These are phyloP conservation scores for Trissolcus japonicus DNA, from an alignment of 2,888 invertebrate genomes.

Conservation along the genomic window DNA sequence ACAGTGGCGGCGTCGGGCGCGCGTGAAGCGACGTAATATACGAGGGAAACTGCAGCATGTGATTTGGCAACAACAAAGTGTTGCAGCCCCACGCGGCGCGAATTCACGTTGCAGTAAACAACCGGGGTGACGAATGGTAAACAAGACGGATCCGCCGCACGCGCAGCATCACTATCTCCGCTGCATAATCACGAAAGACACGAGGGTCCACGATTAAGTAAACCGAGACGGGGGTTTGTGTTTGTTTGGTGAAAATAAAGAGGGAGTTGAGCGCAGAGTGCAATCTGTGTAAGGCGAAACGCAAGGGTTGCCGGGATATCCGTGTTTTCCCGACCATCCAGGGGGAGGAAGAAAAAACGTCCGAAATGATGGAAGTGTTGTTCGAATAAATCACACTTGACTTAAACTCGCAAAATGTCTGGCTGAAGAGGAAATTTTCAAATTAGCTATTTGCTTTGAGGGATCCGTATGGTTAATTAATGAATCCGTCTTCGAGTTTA, in stretches of 20 bases:
- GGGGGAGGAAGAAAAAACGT: background rate
- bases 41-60: slow-evolving; percentile 45
- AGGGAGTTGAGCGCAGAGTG: slow-evolving; percentile 22
- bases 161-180: slow-evolving; percentile 48
- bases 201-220: slow-evolving; percentile 54
- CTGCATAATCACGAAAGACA: slow-evolving; percentile 52
- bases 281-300: slow-evolving; percentile 39
- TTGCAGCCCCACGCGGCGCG: slow-evolving; percentile 35
- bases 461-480: slow-evolving; percentile 1
- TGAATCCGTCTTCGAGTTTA: slow-evolving; percentile 1
- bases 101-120: slow-evolving; percentile 57
- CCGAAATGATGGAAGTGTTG: slow-evolving; percentile 27
- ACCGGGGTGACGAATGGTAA: slow-evolving; percentile 55
- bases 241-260: slow-evolving; percentile 49
- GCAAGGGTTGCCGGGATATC: slow-evolving; percentile 28
- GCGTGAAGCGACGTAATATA: slow-evolving; percentile 36
- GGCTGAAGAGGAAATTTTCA: slow-evolving; percentile 8
- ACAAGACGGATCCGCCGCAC: slow-evolving; percentile 53
- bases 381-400: slow-evolving; percentile 45
- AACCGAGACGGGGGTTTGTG: slow-evolving; percentile 38
- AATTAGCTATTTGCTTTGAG: slow-evolving; percentile 37
- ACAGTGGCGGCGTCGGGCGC: slow-evolving; percentile 17
- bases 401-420: slow-evolving; percentile 31
- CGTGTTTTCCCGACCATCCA: slow-evolving; percentile 11
- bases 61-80: slow-evolving; percentile 56